phyloP scores from a whole-genome alignment of 2,888 invertebrate genomes.

The Magallana nippona region DNA sequence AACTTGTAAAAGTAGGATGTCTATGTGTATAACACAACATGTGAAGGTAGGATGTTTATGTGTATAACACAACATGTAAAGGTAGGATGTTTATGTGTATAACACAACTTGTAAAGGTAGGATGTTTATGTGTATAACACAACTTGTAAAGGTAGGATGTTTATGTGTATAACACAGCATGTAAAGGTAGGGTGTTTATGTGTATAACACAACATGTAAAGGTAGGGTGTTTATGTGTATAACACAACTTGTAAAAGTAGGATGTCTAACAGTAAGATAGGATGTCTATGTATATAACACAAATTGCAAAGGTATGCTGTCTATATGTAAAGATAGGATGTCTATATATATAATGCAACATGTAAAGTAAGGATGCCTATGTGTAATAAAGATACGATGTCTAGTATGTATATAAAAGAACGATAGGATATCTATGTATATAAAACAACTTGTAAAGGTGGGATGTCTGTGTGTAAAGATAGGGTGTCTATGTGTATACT shows the following conservation, averaged over 20 bases:
- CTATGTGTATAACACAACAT: conserved; percentile 59
- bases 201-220: too few relatives aligned
- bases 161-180: too few relatives aligned
- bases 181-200: neutral
- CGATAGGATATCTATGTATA: conserved; percentile 50
- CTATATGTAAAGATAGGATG: conserved; percentile 52
- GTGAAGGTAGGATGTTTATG: conserved; percentile 23
- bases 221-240: conserved; percentile 60
- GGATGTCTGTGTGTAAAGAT: conserved; percentile 53
- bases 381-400: conserved; percentile 54
- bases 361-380: conserved; percentile 15
- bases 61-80: conserved; percentile 55
- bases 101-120: conserved; percentile 46
- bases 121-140: conserved; percentile 45
- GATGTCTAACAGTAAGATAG: conserved; percentile 60
- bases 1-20: conserved; percentile 61
- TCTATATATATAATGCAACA: too few relatives aligned
- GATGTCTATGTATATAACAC: conserved; percentile 43
- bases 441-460: conserved; percentile 48
- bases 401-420: too few relatives aligned
- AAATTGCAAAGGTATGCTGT: conserved; percentile 56
- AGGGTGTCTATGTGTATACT: neutral
- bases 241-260: conserved; percentile 63
- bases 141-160: conserved; percentile 53
- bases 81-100: conserved; percentile 63